A percentile compares a stretch with the other conserved stretches of the same genome.
phyloP scores from a whole-genome alignment of 1,140 invertebrate species.

The Pseudomyrmex flavicornis region DNA sequence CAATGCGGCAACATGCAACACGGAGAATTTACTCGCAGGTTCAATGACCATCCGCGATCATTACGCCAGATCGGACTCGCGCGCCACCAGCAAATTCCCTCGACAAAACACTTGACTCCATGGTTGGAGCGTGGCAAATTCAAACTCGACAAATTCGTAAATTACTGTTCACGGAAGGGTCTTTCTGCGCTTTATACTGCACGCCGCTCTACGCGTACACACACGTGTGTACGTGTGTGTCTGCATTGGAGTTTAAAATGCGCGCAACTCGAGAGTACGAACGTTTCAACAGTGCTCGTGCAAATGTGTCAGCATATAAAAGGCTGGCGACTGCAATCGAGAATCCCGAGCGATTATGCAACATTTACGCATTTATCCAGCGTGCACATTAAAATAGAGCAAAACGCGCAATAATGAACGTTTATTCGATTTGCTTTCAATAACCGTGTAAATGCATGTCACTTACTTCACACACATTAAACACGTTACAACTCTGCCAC shows the following conservation, averaged over 20 bases:
- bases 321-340: conserved; percentile 34
- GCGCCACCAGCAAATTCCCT: conserved; percentile 47
- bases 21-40: conserved; percentile 43
- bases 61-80: conserved; percentile 45
- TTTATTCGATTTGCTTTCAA: background rate
- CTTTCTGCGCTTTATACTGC: conserved; percentile 39
- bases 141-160: conserved; percentile 56
- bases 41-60: conserved; percentile 53
- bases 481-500: background rate
- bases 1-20: conserved; percentile 35
- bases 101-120: conserved; percentile 54
- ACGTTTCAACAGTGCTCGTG: conserved; percentile 53
- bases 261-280: conserved; percentile 54
- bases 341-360: conserved; percentile 40
- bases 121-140: conserved; percentile 44
- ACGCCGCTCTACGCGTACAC: background rate
- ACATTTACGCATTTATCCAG: conserved; percentile 25
- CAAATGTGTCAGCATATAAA: conserved; percentile 50
- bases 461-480: conserved; percentile 13
- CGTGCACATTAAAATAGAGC: background rate
- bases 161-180: conserved; percentile 46
- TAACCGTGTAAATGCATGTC: background rate
- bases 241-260: conserved; percentile 55
- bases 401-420: conserved; percentile 25
- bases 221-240: background rate